Evolutionary conservation across 2,888 invertebrate species (phyloP).

Genomic region (Plebejus anna): DNA sequence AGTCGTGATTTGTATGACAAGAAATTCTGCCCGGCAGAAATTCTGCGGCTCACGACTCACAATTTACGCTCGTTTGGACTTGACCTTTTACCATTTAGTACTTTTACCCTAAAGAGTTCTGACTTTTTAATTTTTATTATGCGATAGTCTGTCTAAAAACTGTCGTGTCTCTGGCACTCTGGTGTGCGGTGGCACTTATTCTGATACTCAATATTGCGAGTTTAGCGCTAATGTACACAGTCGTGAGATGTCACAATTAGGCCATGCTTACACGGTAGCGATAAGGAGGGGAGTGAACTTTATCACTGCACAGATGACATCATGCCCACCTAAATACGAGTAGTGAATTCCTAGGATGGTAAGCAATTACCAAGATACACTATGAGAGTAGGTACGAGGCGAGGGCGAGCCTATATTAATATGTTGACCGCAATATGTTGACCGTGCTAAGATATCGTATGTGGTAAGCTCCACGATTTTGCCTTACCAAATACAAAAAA

Average conservation of each 20-base stretch:
- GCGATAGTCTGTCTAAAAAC: no score
- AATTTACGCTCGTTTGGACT: no score
- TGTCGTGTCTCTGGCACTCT: no score
- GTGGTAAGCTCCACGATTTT: not conserved
- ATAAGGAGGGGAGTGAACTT: slow-evolving; percentile 25
- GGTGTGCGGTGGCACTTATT: not conserved
- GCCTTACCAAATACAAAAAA: not conserved
- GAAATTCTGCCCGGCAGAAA: no score
- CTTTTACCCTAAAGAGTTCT: no score
- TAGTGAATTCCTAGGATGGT: not conserved
- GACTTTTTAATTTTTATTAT: no score
- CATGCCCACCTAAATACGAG: slow-evolving; percentile 1
- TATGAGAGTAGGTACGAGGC: no score
- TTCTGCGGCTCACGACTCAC: no score
- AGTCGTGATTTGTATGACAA: no score
- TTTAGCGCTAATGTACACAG: not conserved
- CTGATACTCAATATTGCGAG: not conserved
- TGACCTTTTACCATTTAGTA: no score
- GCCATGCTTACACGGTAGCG: slow-evolving; percentile 20
- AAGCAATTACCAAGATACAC: not conserved
- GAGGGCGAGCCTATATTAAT: no score
- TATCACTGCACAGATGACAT: slow-evolving; percentile 3
- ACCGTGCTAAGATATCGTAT: not conserved
- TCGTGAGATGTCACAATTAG: slow-evolving; percentile 10
- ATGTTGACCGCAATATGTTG: not conserved